Conservation (phyloP, 2,797 vertebrate genomes). For the Natrix natrix region DNA sequence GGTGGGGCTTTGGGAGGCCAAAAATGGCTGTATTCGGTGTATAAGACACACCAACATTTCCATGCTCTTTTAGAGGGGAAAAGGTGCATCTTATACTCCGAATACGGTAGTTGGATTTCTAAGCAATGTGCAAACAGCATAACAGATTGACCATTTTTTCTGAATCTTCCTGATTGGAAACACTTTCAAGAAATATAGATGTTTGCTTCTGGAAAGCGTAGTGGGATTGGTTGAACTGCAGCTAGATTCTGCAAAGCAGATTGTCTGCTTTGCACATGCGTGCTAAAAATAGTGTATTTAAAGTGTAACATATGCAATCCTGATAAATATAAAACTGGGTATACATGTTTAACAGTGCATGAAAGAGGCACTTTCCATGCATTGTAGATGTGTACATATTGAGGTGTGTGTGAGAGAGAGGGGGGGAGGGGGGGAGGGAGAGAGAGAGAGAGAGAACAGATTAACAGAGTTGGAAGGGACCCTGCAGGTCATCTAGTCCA, state of each 20-base stretch:
- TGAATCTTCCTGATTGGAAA: background rate
- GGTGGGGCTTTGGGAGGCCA: too few relatives aligned
- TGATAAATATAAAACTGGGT: background rate
- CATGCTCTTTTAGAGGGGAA: too few relatives aligned
- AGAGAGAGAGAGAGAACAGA: too few relatives aligned
- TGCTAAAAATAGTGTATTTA: background rate
- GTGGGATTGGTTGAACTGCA: background rate
- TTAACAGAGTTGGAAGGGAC: too few relatives aligned
- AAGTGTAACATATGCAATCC: background rate
- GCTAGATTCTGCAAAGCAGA: background rate
- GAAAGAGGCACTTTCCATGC: background rate
- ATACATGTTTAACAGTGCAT: background rate
- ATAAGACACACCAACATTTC: too few relatives aligned
- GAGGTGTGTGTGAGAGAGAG: background rate
- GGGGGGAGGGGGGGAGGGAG: too few relatives aligned
- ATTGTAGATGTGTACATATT: background rate
- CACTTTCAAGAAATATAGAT: background rate
- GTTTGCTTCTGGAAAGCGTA: background rate
- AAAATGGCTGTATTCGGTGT: too few relatives aligned
- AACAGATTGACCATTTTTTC: background rate
- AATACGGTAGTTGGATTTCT: background rate
- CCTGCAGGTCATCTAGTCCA: too few relatives aligned
- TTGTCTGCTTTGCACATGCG: background rate
- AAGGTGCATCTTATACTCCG: too few relatives aligned
- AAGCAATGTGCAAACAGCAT: background rate